Evolutionary conservation across 2,797 vertebrate species (phyloP).

Genomic region (Premnoplex brunnescens): DNA sequence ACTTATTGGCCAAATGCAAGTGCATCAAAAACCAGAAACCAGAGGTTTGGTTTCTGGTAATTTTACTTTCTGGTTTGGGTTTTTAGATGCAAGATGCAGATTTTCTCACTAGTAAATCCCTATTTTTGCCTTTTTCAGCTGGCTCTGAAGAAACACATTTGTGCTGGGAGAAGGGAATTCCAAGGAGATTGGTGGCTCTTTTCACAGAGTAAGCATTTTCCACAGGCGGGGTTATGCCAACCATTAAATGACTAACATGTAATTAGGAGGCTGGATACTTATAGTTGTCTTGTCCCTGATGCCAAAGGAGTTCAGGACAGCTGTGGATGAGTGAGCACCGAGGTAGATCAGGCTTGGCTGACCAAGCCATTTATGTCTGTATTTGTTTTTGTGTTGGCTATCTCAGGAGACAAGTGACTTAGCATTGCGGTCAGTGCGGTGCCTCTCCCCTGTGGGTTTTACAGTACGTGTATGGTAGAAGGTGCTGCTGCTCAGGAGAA

Average conservation of each 20-base stretch:
- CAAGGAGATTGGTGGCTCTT: conserved; percentile 30
- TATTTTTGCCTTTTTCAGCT: not conserved
- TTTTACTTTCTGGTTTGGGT: not conserved
- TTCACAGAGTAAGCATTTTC: conserved; percentile 64
- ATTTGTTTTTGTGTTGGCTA: not conserved
- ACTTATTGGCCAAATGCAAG: not conserved
- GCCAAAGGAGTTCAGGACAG: conserved; percentile 40
- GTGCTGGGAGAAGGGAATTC: conserved; percentile 54
- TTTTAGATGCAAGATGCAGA: not conserved
- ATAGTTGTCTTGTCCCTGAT: conserved; percentile 60
- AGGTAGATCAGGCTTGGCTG: conserved; percentile 10
- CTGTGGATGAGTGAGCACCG: conserved; percentile 32
- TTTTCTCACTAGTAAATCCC: not conserved
- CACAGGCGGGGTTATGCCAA: conserved; percentile 67
- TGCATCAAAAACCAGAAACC: not conserved
- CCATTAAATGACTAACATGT: conserved; percentile 59
- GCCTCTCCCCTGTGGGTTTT: not conserved
- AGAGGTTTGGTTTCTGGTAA: not conserved
- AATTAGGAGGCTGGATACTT: conserved; percentile 68
- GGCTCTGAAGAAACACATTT: not conserved
- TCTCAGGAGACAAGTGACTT: not conserved
- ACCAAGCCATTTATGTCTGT: conserved; percentile 4
- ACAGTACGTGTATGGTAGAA: not conserved
- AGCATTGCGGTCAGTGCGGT: fast-evolving
- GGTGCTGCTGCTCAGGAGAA: not conserved